Conservation (phyloP, 2,888 invertebrate species). For the Chironomus tentans region DNA sequence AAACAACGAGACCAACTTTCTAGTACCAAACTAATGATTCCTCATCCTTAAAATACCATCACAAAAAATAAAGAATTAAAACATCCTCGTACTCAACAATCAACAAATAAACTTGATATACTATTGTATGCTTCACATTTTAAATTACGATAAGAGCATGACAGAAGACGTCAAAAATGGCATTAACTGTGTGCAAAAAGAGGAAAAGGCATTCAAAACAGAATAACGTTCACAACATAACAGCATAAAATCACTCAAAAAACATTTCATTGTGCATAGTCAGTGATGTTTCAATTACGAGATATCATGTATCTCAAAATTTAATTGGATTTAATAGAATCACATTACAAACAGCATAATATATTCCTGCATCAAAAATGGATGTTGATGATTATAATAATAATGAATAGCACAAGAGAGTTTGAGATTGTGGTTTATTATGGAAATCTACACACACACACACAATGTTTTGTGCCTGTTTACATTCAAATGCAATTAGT, state of each 20-base stretch:
- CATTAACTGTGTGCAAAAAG: background rate
- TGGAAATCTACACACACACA: background rate
- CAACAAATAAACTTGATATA: too few species aligned
- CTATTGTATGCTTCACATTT: too few species aligned
- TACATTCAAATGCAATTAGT: background rate
- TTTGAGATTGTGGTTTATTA: background rate
- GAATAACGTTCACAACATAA: background rate
- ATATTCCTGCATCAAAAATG: too few species aligned
- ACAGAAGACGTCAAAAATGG: background rate
- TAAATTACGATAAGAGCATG: background rate
- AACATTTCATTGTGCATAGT: background rate
- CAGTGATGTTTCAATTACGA: background rate
- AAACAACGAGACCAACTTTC: too few species aligned
- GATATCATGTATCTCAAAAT: background rate
- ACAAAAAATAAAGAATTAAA: too few species aligned
- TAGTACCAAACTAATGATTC: too few species aligned
- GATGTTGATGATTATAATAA: too few species aligned
- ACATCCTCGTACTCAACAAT: too few species aligned
- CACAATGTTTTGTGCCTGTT: background rate
- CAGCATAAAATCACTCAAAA: background rate
- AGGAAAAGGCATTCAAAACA: too few species aligned
- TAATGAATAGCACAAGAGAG: background rate
- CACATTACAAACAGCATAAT: background rate
- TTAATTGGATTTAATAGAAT: background rate
- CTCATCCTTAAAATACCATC: too few species aligned